Base-by-base conservation (phyloP, 2,797 vertebrate genomes). In the Brachyalestes nurse region DNA sequence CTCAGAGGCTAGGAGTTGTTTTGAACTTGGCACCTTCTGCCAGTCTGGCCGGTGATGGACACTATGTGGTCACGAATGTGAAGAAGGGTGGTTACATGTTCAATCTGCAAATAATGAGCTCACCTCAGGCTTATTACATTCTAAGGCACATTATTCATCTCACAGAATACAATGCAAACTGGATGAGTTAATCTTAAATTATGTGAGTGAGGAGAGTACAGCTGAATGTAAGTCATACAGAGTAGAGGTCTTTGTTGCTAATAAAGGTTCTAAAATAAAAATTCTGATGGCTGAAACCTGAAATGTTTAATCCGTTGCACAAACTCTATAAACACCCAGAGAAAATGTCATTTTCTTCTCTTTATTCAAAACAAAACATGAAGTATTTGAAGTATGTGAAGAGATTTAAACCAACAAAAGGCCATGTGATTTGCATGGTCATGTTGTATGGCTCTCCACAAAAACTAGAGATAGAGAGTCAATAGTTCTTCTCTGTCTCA, bases 1-100 rank as follows among this genome's bases (percentile, higher is more conserved):
- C 78, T 81, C 65, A 82, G 77, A 79, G 66, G 69, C 45, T 49
- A 58, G 69, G 77, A 85, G 42, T 86, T 82, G 80, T 88, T 87
- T 84, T 81, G 61, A 83, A 87, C 47, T 77, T 45, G 60, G 72
- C 74, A 76, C 16, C 77, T 75, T 75, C 72, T 67, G n/a, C 69
- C 55, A 79, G 12, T 73, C 78, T 64, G 45, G 62, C 34, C 47
- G 16, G 14, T 57, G 70, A 49, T 64, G 61, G 82, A 77, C 28
- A 25, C 55, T 8, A 17, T 71, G 55, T 38, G 67, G 71, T 23
- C 55, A 6, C 1, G 23, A 69, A 42, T 55, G 7, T 34, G 4
- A 17, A 42, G 6, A 66, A 25, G 38, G 45, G 49, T 12, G 16
- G 1, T 40, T 58, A 62, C 28, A 51, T 66, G 55, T 9, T 78